These are phyloP conservation scores for Channa striata DNA, from an alignment of 2,797 vertebrate species.

Conservation along the genomic window DNA sequence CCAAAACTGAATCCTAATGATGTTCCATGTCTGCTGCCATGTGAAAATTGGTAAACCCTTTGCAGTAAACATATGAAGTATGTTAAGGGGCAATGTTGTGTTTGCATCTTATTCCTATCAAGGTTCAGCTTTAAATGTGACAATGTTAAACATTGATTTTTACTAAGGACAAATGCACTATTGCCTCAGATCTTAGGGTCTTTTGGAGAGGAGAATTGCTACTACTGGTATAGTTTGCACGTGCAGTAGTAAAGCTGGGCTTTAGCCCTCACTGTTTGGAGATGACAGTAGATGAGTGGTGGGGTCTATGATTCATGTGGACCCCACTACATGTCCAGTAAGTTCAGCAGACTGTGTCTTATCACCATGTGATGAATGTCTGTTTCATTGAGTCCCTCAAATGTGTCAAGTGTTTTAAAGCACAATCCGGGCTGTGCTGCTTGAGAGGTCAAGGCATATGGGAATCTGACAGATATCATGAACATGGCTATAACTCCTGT, in stretches of 20 bases:
- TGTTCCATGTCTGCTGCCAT: neutral
- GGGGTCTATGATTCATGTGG: slow-evolving; percentile 44
- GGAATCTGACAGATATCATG: slow-evolving; percentile 73
- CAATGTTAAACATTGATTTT: neutral
- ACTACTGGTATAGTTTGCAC: neutral
- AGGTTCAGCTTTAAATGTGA: neutral
- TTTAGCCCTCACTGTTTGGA: slow-evolving; percentile 22
- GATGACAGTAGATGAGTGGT: slow-evolving; percentile 4
- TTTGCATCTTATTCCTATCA: neutral
- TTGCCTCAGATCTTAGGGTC: neutral
- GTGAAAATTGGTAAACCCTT: neutral
- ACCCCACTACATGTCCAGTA: slow-evolving; percentile 50
- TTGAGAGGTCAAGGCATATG: slow-evolving; percentile 72
- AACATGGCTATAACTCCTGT: slow-evolving; percentile 67
- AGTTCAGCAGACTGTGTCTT: slow-evolving; percentile 63
- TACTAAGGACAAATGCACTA: neutral
- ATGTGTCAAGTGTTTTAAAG: slow-evolving; percentile 61
- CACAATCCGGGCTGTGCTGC: slow-evolving; percentile 60
- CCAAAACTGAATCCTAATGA: neutral
- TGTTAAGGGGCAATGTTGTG: neutral
- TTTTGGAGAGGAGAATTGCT: neutral
- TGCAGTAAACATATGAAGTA: neutral
- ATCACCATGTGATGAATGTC: slow-evolving; percentile 68
- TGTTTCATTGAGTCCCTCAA: slow-evolving; percentile 62
- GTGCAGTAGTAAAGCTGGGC: neutral